These are phyloP conservation scores for Oceanodroma leucorhoa DNA, from an alignment of 2,797 vertebrate species.

Conservation along the genomic window DNA sequence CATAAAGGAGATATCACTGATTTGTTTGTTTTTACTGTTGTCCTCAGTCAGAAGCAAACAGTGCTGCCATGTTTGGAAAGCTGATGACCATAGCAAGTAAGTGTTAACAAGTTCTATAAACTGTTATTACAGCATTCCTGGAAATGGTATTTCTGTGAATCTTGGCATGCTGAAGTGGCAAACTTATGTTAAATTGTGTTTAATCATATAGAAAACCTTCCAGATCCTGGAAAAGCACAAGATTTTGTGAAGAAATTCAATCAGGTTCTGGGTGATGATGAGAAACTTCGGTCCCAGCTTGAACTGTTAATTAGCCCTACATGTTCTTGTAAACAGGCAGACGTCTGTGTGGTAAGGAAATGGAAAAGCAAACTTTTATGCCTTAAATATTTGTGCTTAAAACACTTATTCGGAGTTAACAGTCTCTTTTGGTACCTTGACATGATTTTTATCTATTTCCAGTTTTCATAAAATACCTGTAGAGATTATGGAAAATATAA, in stretches of 20 bases:
- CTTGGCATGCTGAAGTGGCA: background rate
- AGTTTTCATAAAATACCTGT: background rate
- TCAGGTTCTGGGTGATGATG: constrained; percentile 95
- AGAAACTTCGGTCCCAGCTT: constrained; percentile 91
- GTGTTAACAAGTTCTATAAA: constrained; percentile 60
- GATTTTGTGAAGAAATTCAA: constrained; percentile 99
- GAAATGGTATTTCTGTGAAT: background rate
- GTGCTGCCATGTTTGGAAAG: constrained; percentile 93
- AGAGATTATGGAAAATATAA: background rate
- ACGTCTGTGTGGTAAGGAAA: constrained; percentile 94
- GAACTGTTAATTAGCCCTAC: constrained; percentile 95
- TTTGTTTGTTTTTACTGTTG: constrained; percentile 18
- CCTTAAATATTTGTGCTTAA: background rate
- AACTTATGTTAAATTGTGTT: constrained; percentile 23
- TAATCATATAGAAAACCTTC: constrained; percentile 88
- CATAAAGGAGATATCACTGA: background rate
- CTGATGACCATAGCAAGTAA: constrained; percentile 97
- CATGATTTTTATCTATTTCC: background rate
- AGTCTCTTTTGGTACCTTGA: background rate
- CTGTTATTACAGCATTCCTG: background rate
- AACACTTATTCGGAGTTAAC: background rate
- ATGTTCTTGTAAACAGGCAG: constrained; percentile 97
- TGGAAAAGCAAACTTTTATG: background rate
- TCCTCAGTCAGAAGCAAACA: constrained; percentile 93
- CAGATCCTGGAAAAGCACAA: constrained; percentile 96